Evolutionary conservation across 1,140 invertebrate species (phyloP), one percentile per base, ranked within the genome.

Genomic region (Cydia splendana): DNA sequence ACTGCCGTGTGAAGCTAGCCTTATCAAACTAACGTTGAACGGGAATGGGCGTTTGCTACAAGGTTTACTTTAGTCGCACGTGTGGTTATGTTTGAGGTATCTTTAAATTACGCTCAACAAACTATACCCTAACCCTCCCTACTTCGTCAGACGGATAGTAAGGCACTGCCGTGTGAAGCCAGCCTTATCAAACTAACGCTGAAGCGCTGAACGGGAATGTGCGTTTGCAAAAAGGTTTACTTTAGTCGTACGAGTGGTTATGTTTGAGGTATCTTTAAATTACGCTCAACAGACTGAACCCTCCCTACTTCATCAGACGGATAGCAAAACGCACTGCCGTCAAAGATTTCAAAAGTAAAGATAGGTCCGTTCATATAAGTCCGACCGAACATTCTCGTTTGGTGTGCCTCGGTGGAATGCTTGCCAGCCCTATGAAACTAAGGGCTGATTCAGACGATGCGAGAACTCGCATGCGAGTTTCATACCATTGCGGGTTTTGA

Each of bases 61-160:
- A 53, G 51, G 51, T 53, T 53, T 53, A 53, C 51, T 53, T n/a
- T 53, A 53, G 51, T 5, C 51, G 51, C 51, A 53, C 13, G 51
- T 53, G 15, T 0, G 51, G 51, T 53, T 53, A 51, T 51, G 5
- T 42, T 42, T 7, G n/a, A n/a, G n/a, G n/a, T n/a, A 10, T 45
- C 7, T 45, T 45, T 7, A 45, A 45, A 45, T 45, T 45, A 45
- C 42, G 7, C 42, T 45, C 42, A 10, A 45, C 42, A 12, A 45
- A 45, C 42, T 45, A 7, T 45, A 45, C 10, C 0, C 7, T 45
- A n/a, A n/a, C n/a, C n/a, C n/a, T n/a, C 7, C 42, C 42, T 9
- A 10, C 42, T 53, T 53, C 51, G 15, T 53, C 51, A n/a, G 6
- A 15, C 51, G 51, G 13, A 53, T 2, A 53, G 15, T 1, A n/a